phyloP scores from a whole-genome alignment of 2,888 invertebrate genomes.

The Danaus chrysippus region DNA sequence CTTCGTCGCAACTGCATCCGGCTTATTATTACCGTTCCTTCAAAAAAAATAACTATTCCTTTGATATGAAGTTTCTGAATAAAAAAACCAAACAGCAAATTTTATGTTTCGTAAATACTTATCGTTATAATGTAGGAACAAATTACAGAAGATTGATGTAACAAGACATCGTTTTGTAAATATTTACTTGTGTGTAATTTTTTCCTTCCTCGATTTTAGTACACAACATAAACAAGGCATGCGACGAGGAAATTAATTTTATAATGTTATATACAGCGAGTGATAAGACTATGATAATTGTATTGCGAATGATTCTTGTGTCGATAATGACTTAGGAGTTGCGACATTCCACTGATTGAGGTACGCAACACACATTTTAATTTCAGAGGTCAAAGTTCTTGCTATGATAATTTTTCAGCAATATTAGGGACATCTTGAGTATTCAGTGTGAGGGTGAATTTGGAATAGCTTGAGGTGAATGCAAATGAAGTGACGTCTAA shows the following conservation, averaged over 20 bases:
- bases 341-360: slow-evolving; percentile 13
- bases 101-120: no score
- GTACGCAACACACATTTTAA: background rate
- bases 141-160: no score
- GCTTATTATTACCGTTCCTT: background rate
- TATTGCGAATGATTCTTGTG: slow-evolving; percentile 22
- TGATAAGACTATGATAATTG: slow-evolving; percentile 14
- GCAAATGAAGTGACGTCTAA: no score
- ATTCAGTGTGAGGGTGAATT: no score
- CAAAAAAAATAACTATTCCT: background rate
- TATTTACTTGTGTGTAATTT: background rate
- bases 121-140: no score
- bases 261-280: background rate
- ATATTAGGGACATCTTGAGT: no score
- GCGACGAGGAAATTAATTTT: slow-evolving; percentile 1
- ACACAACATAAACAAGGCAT: background rate
- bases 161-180: no score
- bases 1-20: background rate
- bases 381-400: no score
- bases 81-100: no score
- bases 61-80: no score
- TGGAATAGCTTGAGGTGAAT: no score
- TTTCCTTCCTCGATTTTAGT: background rate
- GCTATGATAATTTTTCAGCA: no score
- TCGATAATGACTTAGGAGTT: slow-evolving; percentile 16